A percentile compares a stretch with the other conserved stretches of the same genome.
These are phyloP conservation scores for Hoplodrina ambigua DNA, from an alignment of 2,888 invertebrate species.

Conservation along the genomic window DNA sequence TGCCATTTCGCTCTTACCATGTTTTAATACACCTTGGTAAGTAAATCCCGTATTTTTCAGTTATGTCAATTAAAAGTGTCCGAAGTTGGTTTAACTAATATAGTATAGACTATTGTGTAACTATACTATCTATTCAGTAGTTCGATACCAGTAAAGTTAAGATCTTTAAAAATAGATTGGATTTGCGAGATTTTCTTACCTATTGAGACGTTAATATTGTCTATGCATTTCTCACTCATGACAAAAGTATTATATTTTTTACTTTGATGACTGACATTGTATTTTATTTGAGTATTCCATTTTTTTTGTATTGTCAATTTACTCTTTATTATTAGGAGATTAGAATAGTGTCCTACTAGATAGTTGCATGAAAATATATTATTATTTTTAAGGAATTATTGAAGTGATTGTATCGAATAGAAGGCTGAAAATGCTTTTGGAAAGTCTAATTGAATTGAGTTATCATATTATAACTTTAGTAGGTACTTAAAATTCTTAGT, in stretches of 20 bases:
- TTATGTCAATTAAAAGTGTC: slow-evolving; percentile 14
- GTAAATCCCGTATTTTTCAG: slow-evolving; percentile 28
- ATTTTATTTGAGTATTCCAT: slow-evolving; percentile 59
- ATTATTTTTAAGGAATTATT: slow-evolving; percentile 60
- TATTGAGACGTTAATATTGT: slow-evolving; percentile 9
- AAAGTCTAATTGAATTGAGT: slow-evolving; percentile 62
- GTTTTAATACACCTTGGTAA: slow-evolving; percentile 9
- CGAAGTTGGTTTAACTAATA: slow-evolving; percentile 2
- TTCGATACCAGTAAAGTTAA: slow-evolving; percentile 2
- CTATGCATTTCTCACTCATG: slow-evolving; percentile 40
- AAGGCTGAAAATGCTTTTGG: slow-evolving; percentile 62
- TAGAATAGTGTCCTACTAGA: slow-evolving; percentile 53
- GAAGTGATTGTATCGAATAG: slow-evolving; percentile 69
- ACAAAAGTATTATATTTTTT: slow-evolving; percentile 61
- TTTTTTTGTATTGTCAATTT: slow-evolving; percentile 60
- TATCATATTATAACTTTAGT: slow-evolving; percentile 62
- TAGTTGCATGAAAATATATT: slow-evolving; percentile 61
- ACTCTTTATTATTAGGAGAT: slow-evolving; percentile 42
- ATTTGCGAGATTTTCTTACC: slow-evolving; percentile 26
- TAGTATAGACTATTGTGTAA: neutral
- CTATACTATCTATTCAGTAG: slow-evolving; percentile 9
- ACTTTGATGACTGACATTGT: slow-evolving; percentile 60
- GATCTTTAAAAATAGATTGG: neutral
- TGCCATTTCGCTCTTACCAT: slow-evolving; percentile 63
- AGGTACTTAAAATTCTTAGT: slow-evolving; percentile 72